Base-by-base conservation (phyloP, 2,888 invertebrate species). In the Junonia oenone region DNA sequence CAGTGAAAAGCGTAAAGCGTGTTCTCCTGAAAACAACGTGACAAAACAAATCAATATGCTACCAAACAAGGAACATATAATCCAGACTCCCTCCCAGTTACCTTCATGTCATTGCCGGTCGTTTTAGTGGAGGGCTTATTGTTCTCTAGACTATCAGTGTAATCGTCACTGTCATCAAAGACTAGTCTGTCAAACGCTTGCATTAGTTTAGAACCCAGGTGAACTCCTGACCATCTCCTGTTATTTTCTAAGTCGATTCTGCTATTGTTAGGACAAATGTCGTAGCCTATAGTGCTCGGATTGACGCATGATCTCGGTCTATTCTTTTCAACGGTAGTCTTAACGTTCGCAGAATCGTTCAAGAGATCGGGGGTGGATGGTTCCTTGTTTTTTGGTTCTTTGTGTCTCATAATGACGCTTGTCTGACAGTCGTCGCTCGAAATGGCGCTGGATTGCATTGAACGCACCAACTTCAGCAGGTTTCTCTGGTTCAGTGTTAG, bases 301-400 rank as follows among this genome's bases (percentile, higher is more conserved):
- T 94, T 93, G n/a, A 94, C 91, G 71, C 94, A 95, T 0, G 95
- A 95, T 50, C 94, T 90, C 2, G 95, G 95, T 62, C 95, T 87
- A 66, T 91, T 90, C 75, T 92, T 92, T 63, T 91, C 91, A 27
- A 86, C 61, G 3, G 79, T 75, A 5, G 89, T 87, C 73, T 87
- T 91, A 17, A 87, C 79, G 53, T 89, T 88, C 4, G 90, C 90
- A 2, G 92, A 92, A 61, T 92, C 91, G 64, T 91, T 91, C 27
- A 92, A 71, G 26, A 92, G 73, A 68, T 93, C 93, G 29, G 92
- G 92, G n/a, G 92, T 90, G 8, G 91, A 90, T 1, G 91, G 90
- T 61, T 91, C 91, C 68, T 84, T 86, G 61, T 77, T 83, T 70
- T 74, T 86, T 48, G 90, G 83, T 64, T 87, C 86, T 75, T 88